phyloP scores from a whole-genome alignment of 2,113 vertebrate species.

The Stigmatopora nigra region DNA sequence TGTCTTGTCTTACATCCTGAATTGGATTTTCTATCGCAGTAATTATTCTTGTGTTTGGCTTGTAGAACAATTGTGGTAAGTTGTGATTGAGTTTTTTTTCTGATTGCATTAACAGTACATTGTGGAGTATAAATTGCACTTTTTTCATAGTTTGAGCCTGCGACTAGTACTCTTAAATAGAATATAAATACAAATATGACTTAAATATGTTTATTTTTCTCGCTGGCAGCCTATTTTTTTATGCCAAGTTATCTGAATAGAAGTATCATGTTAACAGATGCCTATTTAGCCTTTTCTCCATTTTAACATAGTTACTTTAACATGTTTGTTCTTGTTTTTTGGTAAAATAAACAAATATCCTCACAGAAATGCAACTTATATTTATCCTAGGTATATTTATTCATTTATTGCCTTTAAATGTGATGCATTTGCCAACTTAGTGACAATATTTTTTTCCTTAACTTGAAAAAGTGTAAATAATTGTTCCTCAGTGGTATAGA shows the following conservation, averaged over 20 bases:
- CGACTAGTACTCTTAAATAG: no score
- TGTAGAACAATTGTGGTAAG: conserved; percentile 68
- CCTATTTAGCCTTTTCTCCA: no score
- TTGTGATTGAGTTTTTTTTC: conserved; percentile 20
- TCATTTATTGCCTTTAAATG: neutral
- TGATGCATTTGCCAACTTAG: conserved; percentile 5
- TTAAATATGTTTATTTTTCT: neutral
- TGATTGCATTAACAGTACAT: conserved; percentile 20
- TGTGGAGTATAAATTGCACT: no score
- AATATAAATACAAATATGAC: no score
- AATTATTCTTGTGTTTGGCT: conserved; percentile 6
- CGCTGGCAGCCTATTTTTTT: no score
- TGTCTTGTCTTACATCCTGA: conserved; percentile 27
- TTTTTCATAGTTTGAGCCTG: no score
- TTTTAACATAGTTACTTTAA: no score
- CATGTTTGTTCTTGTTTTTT: no score
- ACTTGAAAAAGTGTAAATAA: conserved; percentile 44
- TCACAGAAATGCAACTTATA: conserved; percentile 56
- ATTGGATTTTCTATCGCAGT: conserved; percentile 26
- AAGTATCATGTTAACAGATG: no score
- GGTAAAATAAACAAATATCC: no score
- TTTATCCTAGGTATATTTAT: no score
- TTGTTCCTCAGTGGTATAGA: conserved; percentile 5
- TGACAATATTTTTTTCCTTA: conserved; percentile 40
- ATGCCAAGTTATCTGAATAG: no score